phyloP scores from a whole-genome alignment of 2,113 vertebrate species.

The Pseudonaja textilis region DNA sequence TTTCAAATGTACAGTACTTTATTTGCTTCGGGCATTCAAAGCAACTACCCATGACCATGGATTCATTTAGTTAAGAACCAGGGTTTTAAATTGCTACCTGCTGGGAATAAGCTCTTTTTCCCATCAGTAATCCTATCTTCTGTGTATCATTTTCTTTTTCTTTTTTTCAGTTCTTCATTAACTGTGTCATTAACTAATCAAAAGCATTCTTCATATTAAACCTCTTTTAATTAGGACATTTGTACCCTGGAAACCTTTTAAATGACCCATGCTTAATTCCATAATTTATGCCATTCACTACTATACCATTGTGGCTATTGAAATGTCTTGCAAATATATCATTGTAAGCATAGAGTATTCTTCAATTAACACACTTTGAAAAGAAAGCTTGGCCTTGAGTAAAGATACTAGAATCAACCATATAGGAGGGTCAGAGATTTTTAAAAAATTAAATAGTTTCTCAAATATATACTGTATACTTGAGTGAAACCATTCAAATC shows the following conservation, averaged over 20 bases:
- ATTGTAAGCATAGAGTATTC: neutral
- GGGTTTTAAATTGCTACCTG: neutral
- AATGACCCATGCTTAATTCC: neutral
- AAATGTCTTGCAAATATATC: neutral
- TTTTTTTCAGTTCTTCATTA: neutral
- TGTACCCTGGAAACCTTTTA: neutral
- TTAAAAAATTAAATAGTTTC: neutral
- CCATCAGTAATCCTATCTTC: neutral
- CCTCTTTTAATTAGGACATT: neutral
- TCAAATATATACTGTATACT: neutral
- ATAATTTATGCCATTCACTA: neutral
- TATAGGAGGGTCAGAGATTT: neutral
- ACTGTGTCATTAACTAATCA: neutral
- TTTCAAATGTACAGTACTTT: neutral
- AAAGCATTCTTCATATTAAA: conserved; percentile 3
- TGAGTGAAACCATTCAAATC: no score
- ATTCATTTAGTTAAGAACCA: neutral
- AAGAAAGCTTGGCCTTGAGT: neutral
- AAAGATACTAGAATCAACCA: neutral
- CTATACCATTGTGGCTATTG: neutral
- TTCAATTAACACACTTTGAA: neutral
- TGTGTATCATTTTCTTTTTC: neutral
- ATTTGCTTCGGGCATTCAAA: neutral
- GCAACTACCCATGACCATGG: neutral
- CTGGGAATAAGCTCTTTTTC: neutral